Evolutionary conservation across 2,888 invertebrate genomes (phyloP).

Genomic region (Ectemnius continuus): DNA sequence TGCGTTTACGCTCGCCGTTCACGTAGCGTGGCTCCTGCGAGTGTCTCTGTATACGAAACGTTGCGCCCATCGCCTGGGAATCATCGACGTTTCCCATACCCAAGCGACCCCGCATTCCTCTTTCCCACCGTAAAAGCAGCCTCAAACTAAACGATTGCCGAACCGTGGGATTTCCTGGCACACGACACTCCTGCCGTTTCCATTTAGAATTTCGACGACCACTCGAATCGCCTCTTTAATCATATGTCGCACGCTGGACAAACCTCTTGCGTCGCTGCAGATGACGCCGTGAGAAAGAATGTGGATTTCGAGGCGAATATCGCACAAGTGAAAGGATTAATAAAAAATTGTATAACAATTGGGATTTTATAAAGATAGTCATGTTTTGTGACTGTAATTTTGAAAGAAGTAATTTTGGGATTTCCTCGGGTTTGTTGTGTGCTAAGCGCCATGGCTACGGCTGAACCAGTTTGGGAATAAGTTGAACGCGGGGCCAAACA

Average conservation of each 20-base stretch:
- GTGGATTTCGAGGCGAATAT: not conserved
- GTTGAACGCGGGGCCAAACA: not conserved
- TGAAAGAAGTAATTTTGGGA: too few relatives aligned
- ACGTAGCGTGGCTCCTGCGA: slow-evolving; percentile 14
- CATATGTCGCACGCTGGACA: too few relatives aligned
- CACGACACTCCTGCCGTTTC: slow-evolving; percentile 21
- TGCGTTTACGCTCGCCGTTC: slow-evolving; percentile 45
- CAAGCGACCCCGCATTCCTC: slow-evolving; percentile 40
- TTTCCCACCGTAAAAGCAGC: slow-evolving; percentile 55
- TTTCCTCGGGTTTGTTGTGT: not conserved
- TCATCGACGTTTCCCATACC: slow-evolving; percentile 67
- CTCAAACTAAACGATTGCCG: slow-evolving; percentile 55
- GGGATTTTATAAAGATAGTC: too few relatives aligned
- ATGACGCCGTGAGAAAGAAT: not conserved
- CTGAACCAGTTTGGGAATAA: slow-evolving; percentile 1
- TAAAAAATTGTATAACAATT: too few relatives aligned
- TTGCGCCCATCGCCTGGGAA: slow-evolving; percentile 61
- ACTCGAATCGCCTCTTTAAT: too few relatives aligned
- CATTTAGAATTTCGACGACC: not conserved
- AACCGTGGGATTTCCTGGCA: slow-evolving; percentile 46
- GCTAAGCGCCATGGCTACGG: not conserved
- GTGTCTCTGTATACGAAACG: slow-evolving; percentile 33
- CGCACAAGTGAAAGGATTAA: too few relatives aligned
- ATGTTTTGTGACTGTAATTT: too few relatives aligned
- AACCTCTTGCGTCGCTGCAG: not conserved